Evolutionary conservation across 2,113 vertebrate species (phyloP), one percentile per base, ranked within the genome.

Genomic region (Dipodomys spectabilis): DNA sequence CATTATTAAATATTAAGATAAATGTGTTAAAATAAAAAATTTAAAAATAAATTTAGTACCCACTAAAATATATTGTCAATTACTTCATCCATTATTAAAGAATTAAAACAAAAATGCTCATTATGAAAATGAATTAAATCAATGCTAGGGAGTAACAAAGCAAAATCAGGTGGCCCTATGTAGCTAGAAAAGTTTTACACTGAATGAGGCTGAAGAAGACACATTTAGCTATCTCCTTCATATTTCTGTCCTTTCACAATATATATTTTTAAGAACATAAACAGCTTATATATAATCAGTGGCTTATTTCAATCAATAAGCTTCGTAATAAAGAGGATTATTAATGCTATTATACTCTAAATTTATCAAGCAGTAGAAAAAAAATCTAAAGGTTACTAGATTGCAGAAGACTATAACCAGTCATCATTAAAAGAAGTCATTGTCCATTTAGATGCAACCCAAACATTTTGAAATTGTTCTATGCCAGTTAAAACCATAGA

Each of bases 251-350:
- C 49, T 49, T 65, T 82, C n/a, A 79, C 10, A 80, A 28, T 71
- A 13, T 72, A 27, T 39, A 39, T 83, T 44, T 53, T 81, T 39
- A 32, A 64, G 20, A 90, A 83, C 1, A 49, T 62, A 65, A 95
- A 77, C 4, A 69, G 35, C 11, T 87, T 90, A 71, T 68, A 22
- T 5, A 1, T 72, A 8, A 62, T 11, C 10, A 67, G 12, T 32
- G 49, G 2, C 80, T 68, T 93, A 74, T 62, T 95, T 84, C 90
- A 83, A 95, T 84, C 90, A 83, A 80, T 69, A 5, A 44, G 72
- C 16, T 28, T 93, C 16, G 82, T 35, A 82, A 84, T 62, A 80
- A 86, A 81, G 5, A n/a, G n/a, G 22, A 25, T 23, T 80, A 62
- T 28, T 49, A 93, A 79, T 44, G 2, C 7, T 80, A 39, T 27